Evolutionary conservation across 2,113 vertebrate species (phyloP).

Genomic region (Syrrhaptes paradoxus): DNA sequence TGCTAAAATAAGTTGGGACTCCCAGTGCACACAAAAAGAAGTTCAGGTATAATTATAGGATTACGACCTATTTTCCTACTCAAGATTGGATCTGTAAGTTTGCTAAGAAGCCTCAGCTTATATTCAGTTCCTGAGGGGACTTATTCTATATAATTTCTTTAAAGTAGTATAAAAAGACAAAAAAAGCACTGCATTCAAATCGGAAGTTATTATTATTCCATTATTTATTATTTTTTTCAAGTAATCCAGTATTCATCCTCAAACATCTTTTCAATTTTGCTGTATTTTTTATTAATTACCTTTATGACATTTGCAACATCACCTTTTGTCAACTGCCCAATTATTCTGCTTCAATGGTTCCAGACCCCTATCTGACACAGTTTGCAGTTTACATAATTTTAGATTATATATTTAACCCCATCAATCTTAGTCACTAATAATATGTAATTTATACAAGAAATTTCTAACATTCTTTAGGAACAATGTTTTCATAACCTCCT

Average conservation of each 20-base stretch:
- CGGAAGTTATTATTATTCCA: neutral
- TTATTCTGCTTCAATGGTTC: neutral
- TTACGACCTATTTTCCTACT: neutral
- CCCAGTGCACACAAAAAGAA: neutral
- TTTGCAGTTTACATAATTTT: neutral
- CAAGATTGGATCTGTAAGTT: neutral
- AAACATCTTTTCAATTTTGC: neutral
- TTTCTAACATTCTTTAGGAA: neutral
- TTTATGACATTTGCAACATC: neutral
- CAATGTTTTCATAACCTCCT: neutral
- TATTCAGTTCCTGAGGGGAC: neutral
- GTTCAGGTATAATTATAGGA: neutral
- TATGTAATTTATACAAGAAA: neutral
- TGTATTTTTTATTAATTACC: neutral
- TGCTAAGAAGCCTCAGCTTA: neutral
- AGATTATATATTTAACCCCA: neutral
- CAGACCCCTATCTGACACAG: neutral
- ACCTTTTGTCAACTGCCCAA: neutral
- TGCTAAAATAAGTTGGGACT: constrained; percentile 10
- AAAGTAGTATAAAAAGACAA: neutral
- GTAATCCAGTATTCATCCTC: neutral
- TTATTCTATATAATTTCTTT: neutral
- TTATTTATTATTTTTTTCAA: neutral
- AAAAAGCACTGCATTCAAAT: neutral
- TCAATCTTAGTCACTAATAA: neutral